These are phyloP conservation scores for Thelaira solivaga DNA, from an alignment of 2,888 invertebrate species.

Conservation along the genomic window DNA sequence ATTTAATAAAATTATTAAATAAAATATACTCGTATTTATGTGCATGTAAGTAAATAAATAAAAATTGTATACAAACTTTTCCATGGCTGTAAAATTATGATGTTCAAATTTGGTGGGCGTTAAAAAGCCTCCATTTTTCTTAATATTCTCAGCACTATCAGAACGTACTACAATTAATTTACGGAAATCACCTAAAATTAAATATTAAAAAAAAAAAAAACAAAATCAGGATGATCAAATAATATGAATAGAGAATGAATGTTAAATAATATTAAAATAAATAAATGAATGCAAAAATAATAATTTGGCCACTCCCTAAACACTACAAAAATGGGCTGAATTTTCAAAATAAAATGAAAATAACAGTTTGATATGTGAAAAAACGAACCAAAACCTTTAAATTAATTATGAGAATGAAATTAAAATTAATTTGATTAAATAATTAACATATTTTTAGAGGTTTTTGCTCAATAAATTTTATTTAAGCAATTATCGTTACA, in stretches of 20 bases:
- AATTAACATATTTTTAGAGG: conserved; percentile 13
- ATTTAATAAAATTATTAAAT: too few relatives aligned
- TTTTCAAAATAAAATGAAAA: background rate
- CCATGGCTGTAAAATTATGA: conserved; percentile 88
- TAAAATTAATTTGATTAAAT: background rate
- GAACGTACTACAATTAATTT: conserved; percentile 73
- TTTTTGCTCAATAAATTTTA: conserved; percentile 60
- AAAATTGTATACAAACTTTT: conserved; percentile 75
- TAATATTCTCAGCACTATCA: conserved; percentile 64
- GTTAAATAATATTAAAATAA: conserved; percentile 6
- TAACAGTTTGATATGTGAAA: background rate
- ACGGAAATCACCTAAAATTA: conserved; percentile 71
- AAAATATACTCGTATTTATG: too few relatives aligned
- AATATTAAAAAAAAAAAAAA: conserved; percentile 1
- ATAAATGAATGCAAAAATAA: conserved; percentile 13
- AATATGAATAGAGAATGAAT: conserved; percentile 16
- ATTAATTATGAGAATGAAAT: background rate
- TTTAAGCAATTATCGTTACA: conserved; percentile 55
- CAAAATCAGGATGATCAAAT: conserved; percentile 10
- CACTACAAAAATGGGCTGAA: conserved; percentile 28
- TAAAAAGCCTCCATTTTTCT: conserved; percentile 75
- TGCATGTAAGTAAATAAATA: background rate
- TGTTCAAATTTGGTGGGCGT: conserved; percentile 83
- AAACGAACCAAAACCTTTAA: conserved; percentile 7
- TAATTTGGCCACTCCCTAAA: conserved; percentile 27